Percentiles rank a stretch among this genome's conserved stretches.
These are phyloP conservation scores for Clamator glandarius DNA, from an alignment of 2,797 vertebrate genomes.

Conservation along the genomic window DNA sequence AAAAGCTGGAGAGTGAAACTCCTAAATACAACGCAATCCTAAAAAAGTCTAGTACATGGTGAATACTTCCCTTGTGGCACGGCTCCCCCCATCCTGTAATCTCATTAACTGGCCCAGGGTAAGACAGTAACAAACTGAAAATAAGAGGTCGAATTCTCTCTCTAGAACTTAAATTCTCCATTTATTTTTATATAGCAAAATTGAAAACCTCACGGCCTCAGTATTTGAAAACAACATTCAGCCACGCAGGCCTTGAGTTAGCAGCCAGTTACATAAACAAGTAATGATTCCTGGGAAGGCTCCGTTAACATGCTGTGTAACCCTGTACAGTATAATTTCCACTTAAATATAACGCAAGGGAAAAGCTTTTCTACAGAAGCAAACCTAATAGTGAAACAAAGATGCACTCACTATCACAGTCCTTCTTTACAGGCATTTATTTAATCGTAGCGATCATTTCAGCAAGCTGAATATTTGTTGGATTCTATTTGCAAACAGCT, in stretches of 20 bases:
- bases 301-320: background rate
- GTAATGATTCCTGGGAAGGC: background rate
- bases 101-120: background rate
- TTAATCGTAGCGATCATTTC: background rate
- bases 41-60: background rate
- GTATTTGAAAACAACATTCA: background rate
- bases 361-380: background rate
- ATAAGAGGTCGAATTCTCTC: background rate
- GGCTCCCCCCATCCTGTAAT: background rate
- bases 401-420: background rate
- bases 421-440: background rate
- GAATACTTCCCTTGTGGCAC: background rate
- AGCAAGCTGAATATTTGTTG: background rate
- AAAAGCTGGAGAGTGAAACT: background rate
- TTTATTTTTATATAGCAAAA: background rate
- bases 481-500: background rate
- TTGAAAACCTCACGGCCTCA: background rate
- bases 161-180: background rate
- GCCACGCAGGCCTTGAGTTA: background rate
- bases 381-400: background rate
- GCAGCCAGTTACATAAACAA: conserved; percentile 6
- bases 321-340: background rate
- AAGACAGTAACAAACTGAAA: background rate
- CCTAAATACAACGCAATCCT: background rate
- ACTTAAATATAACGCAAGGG: background rate